These are phyloP conservation scores for Cacoxenus indagator DNA, from an alignment of 2,888 invertebrate species.

Conservation along the genomic window DNA sequence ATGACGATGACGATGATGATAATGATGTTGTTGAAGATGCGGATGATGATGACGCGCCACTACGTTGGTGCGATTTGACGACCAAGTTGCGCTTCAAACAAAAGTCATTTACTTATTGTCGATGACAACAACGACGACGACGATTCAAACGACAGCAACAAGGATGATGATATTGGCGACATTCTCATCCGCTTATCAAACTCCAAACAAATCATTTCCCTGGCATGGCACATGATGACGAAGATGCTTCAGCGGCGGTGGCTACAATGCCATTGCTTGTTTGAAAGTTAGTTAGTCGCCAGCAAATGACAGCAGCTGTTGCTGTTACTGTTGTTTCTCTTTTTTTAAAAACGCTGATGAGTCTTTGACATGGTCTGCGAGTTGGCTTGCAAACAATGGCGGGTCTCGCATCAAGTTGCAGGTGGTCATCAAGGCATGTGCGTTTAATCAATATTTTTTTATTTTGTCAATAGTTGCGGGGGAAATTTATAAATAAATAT, in stretches of 20 bases:
- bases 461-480: neutral
- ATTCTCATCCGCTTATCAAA: conserved; percentile 66
- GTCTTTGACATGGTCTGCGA: conserved; percentile 16
- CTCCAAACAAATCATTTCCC: conserved; percentile 59
- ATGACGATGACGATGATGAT: neutral
- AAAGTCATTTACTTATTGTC: conserved; percentile 58
- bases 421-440: conserved; percentile 9
- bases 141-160: conserved; percentile 28
- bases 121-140: conserved; percentile 30
- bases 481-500: neutral
- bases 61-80: conserved; percentile 33
- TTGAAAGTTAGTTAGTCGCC: conserved; percentile 4
- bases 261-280: neutral
- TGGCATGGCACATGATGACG: conserved; percentile 45
- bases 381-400: neutral
- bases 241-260: neutral
- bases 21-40: conserved; percentile 6
- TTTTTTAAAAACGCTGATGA: conserved; percentile 34
- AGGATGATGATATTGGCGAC: conserved; percentile 49
- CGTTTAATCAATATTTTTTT: neutral
- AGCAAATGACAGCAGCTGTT: conserved; percentile 4
- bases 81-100: conserved; percentile 42
- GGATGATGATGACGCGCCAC: conserved; percentile 48
- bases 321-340: conserved; percentile 23
- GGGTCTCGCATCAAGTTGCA: conserved; percentile 3